A percentile compares a stretch with the other conserved stretches of the same genome.
Conservation (phyloP, 2,797 vertebrate genomes). For the Carcharodon carcharias region DNA sequence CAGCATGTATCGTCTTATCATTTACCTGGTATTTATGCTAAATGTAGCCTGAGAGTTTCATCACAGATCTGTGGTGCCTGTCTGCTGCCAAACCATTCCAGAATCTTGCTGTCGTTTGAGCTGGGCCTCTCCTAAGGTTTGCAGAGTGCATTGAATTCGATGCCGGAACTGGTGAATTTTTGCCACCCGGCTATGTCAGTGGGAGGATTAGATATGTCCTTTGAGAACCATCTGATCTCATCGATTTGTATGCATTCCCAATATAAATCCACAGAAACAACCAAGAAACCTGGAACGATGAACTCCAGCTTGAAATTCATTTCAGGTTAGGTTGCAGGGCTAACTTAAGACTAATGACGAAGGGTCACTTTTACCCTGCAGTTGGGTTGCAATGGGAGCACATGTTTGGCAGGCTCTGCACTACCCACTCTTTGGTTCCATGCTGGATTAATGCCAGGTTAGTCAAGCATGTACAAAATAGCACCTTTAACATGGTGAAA, state of each 20-base stretch:
- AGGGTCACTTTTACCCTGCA: neutral
- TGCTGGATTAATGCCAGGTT: neutral
- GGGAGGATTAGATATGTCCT: constrained; percentile 9
- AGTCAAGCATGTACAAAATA: neutral
- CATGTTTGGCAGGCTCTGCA: neutral
- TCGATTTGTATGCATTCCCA: neutral
- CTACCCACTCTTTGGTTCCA: neutral
- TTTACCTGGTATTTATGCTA: neutral
- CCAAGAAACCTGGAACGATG: neutral
- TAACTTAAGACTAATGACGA: neutral
- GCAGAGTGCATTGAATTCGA: neutral
- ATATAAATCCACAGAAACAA: neutral
- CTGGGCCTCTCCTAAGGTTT: neutral
- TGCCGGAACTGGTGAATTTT: constrained; percentile 22
- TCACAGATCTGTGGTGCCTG: neutral
- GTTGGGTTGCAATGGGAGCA: no score
- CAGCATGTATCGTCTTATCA: neutral
- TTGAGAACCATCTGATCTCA: neutral
- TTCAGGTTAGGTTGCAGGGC: neutral
- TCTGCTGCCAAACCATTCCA: neutral
- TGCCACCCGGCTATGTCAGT: neutral
- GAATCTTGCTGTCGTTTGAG: neutral
- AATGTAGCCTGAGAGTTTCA: neutral
- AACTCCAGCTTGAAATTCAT: neutral
- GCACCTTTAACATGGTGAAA: neutral